Base-by-base conservation (phyloP, 2,888 invertebrate genomes). In the Drosophila neotestacea region DNA sequence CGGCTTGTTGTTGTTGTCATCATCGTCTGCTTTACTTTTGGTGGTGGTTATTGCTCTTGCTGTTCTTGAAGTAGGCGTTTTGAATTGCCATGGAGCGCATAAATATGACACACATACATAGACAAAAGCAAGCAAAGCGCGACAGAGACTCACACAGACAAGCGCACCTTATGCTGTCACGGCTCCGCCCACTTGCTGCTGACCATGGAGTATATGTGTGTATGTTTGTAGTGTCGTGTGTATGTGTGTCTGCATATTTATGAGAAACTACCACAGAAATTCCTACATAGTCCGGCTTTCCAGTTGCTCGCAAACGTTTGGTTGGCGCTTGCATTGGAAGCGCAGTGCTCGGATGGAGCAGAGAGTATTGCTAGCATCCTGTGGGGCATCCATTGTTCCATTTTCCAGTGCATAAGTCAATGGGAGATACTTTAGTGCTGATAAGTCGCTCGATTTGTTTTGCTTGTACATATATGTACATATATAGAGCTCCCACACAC, bases 151-250 rank as follows among this genome's bases (percentile, higher is more conserved):
- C 60, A 75, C 61, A 81, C 59, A 84, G 50, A 73, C 73, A 67
- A 60, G 58, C 69, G 72, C 84, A 90, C 84, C 88, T 90, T 81
- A 87, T 78, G 75, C 79, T 79, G 63, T 32, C 73, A 77, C 90
- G 86, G 90, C 92, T 92, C 92, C 92, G 92, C 92, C 92, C 91
- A 90, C 90, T 91, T 90, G 83, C 81, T 87, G 90, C 87, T 80
- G 77, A 69, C 70, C 75, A 74, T 63, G 76, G 69, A 10, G 30
- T 70, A 47, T 66, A 30, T 69, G 47, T 13, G 30, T 60, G 39
- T 68, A 6, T 52, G 51, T 56, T 7, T 47, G 48, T 59, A 16
- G 42, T 56, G 41, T 58, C 67, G 70, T 62, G 42, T 58, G 41
- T 56, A 44, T 73, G 66, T 81, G 73, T 74, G 73, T 55, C 56